phyloP scores from a whole-genome alignment of 2,113 vertebrate species.

The Puffinus mauretanicus region DNA sequence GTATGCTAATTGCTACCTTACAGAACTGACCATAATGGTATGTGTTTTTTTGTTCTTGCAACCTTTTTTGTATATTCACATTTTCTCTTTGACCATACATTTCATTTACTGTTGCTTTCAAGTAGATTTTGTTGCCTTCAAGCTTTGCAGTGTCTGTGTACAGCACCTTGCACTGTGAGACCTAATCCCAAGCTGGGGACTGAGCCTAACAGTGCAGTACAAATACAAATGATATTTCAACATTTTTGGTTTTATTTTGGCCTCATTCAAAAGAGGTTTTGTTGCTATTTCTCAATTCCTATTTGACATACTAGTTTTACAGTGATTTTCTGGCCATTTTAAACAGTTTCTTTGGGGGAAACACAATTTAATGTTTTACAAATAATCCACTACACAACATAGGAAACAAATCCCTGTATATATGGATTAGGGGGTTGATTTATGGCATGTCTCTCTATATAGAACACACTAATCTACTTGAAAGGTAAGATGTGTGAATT shows the following conservation, averaged over 20 bases:
- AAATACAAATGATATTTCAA: background rate
- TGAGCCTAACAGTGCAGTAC: background rate
- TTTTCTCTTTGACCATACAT: background rate
- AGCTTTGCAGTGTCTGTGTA: background rate
- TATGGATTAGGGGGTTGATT: background rate
- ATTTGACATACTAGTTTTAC: background rate
- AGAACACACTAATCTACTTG: background rate
- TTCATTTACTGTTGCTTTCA: background rate
- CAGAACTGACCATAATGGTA: background rate
- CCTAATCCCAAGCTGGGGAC: background rate
- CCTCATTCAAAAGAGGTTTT: background rate
- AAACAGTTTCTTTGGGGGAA: background rate
- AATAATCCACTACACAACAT: background rate
- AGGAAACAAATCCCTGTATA: background rate
- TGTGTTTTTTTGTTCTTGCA: background rate
- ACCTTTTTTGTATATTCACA: background rate
- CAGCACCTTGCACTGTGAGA: background rate
- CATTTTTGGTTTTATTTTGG: background rate
- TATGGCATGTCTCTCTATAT: background rate
- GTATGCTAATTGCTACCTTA: conserved; percentile 8
- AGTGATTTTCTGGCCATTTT: background rate
- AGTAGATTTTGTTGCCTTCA: background rate
- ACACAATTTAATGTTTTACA: background rate
- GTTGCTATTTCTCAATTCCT: background rate
- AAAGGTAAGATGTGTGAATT: background rate